Conservation (phyloP, 2,797 vertebrate species). For the Cyprinella venusta region DNA sequence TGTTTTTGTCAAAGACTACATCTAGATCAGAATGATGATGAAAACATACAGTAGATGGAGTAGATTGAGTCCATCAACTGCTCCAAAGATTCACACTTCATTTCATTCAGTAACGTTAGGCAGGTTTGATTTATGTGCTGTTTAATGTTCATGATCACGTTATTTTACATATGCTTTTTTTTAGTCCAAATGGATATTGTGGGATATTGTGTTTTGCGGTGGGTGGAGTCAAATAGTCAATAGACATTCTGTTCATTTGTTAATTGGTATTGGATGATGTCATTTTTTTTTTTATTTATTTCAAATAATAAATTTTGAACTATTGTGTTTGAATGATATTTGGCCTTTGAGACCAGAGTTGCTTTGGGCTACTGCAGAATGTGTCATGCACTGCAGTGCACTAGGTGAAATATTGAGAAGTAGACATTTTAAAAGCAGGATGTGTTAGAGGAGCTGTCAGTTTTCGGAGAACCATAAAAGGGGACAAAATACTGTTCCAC, state of each 20-base stretch:
- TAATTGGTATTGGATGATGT: not conserved
- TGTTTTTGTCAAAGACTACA: no score
- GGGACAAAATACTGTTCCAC: slow-evolving; percentile 45
- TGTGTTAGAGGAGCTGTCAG: slow-evolving; percentile 37
- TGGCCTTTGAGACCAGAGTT: slow-evolving; percentile 6
- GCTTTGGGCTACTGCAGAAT: slow-evolving; percentile 31
- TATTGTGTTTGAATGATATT: slow-evolving; percentile 7
- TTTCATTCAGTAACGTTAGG: no score
- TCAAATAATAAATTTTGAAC: not conserved
- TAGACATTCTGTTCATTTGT: not conserved
- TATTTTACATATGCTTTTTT: no score
- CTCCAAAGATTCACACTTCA: no score
- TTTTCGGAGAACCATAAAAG: slow-evolving; percentile 46
- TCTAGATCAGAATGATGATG: no score
- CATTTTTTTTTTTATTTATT: not conserved
- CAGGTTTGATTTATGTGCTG: no score
- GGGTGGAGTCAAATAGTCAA: not conserved
- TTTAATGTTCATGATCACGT: no score
- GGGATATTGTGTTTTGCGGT: not conserved
- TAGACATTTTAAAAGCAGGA: slow-evolving; percentile 46
- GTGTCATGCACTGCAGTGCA: slow-evolving; percentile 12
- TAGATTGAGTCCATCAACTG: no score
- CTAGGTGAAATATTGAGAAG: slow-evolving; percentile 30
- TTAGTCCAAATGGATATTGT: no score
- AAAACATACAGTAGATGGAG: no score